A percentile compares a stretch with the other conserved stretches of the same genome.
Evolutionary conservation across 2,797 vertebrate genomes (phyloP).

Genomic region (Lates japonicus): DNA sequence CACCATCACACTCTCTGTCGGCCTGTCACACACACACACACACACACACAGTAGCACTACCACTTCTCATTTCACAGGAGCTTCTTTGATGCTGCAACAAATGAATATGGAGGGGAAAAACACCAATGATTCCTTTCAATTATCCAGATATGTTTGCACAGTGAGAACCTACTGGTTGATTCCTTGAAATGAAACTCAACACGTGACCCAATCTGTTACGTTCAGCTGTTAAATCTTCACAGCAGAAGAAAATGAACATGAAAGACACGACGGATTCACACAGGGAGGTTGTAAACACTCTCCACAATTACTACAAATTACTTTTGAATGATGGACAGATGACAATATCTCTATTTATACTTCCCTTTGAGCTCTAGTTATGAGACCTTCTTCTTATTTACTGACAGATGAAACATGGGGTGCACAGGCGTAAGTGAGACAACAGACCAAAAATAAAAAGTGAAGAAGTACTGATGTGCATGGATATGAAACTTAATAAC

Average conservation of each 20-base stretch:
- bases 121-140: conserved; percentile 45
- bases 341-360: conserved; percentile 1
- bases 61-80: conserved; percentile 45
- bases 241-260: conserved; percentile 12
- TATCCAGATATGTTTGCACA: conserved; percentile 44
- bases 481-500: conserved; percentile 7
- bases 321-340: conserved; percentile 15
- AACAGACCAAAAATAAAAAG: conserved; percentile 2
- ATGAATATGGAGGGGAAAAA: conserved; percentile 36
- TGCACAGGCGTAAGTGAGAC: not conserved
- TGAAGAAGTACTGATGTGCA: conserved; percentile 14
- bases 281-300: not conserved
- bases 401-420: not conserved
- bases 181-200: conserved; percentile 25
- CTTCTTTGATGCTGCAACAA: conserved; percentile 54
- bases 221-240: conserved; percentile 23
- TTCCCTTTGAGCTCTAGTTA: conserved; percentile 5
- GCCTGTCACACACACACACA: conserved; percentile 26
- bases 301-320: not conserved
- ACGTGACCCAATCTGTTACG: conserved; percentile 18
- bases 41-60: not conserved
- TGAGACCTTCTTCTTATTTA: not conserved
- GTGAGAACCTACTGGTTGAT: conserved; percentile 23
- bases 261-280: conserved; percentile 10
- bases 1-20: conserved; percentile 26